Evolutionary conservation across 1,140 invertebrate species (phyloP).

Genomic region (Panagrolaimus sp.): DNA sequence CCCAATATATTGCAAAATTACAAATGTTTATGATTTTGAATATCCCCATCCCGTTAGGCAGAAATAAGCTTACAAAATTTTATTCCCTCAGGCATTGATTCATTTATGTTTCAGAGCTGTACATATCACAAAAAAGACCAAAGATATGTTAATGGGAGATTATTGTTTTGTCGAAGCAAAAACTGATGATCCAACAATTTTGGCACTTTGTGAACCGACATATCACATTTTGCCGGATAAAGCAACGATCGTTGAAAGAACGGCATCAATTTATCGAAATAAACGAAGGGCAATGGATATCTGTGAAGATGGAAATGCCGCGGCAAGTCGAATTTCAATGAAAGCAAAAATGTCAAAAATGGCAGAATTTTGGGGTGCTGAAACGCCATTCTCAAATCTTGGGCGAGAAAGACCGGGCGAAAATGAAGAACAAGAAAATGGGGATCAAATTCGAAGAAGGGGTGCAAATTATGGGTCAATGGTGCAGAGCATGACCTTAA

Average conservation of each 20-base stretch:
- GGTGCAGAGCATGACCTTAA: conserved; percentile 57
- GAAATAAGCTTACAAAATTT: too few species aligned
- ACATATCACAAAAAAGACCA: conserved; percentile 75
- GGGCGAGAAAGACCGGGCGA: conserved; percentile 39
- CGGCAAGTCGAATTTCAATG: conserved; percentile 38
- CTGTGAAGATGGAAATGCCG: conserved; percentile 15
- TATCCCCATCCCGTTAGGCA: too few species aligned
- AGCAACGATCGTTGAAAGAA: conserved; percentile 45
- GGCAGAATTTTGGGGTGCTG: conserved; percentile 62
- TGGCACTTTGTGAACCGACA: conserved; percentile 43
- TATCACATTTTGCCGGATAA: conserved; percentile 58
- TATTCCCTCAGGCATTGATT: too few species aligned
- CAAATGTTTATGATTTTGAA: too few species aligned
- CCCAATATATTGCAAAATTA: too few species aligned
- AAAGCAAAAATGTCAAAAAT: conserved; percentile 61
- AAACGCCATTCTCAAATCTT: conserved; percentile 62
- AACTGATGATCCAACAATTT: conserved; percentile 44
- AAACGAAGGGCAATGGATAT: conserved; percentile 39
- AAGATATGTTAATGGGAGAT: conserved; percentile 68
- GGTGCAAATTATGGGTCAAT: conserved; percentile 50
- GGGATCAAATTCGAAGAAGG: conserved; percentile 10
- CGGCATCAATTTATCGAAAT: conserved; percentile 56
- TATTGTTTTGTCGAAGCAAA: conserved; percentile 64
- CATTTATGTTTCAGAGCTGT: conserved; percentile 71
- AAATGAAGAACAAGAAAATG: not conserved